Evolutionary conservation across 2,797 vertebrate species (phyloP).

Genomic region (Alfaro cultratus): DNA sequence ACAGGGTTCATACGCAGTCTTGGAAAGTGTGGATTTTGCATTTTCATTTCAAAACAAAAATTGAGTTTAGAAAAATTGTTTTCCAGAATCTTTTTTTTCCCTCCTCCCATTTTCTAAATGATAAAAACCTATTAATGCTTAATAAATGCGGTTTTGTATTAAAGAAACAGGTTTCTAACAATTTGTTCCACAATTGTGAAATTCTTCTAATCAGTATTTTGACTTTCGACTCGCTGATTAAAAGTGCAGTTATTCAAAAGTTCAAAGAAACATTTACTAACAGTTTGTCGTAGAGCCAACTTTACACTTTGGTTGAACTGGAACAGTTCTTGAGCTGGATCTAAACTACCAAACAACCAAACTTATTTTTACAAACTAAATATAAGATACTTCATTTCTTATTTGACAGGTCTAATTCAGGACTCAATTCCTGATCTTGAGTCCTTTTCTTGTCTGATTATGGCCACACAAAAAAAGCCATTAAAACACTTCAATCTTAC

Average conservation of each 20-base stretch:
- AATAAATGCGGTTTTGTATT: slow-evolving; percentile 5
- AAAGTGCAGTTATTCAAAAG: neutral
- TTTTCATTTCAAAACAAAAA: slow-evolving; percentile 3
- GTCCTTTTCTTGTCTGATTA: neutral
- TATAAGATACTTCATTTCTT: neutral
- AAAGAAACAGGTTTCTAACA: neutral
- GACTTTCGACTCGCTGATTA: neutral
- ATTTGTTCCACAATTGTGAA: neutral
- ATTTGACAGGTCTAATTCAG: neutral
- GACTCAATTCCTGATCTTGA: neutral
- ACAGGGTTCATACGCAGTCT: neutral
- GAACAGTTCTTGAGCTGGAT: neutral
- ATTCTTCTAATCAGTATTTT: neutral
- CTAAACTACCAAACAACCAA: neutral
- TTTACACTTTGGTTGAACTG: neutral
- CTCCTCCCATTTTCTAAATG: neutral
- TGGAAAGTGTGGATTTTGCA: neutral
- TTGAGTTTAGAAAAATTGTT: neutral
- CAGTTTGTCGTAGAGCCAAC: neutral
- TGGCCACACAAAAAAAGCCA: neutral
- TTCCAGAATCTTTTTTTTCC: neutral
- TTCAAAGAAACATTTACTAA: neutral
- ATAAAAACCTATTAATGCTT: neutral
- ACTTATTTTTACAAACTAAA: neutral
- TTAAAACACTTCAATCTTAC: slow-evolving; percentile 12